Percentiles rank a stretch among this genome's conserved stretches.
Evolutionary conservation across 2,797 vertebrate genomes (phyloP).

Genomic region (Gallinago stenura): DNA sequence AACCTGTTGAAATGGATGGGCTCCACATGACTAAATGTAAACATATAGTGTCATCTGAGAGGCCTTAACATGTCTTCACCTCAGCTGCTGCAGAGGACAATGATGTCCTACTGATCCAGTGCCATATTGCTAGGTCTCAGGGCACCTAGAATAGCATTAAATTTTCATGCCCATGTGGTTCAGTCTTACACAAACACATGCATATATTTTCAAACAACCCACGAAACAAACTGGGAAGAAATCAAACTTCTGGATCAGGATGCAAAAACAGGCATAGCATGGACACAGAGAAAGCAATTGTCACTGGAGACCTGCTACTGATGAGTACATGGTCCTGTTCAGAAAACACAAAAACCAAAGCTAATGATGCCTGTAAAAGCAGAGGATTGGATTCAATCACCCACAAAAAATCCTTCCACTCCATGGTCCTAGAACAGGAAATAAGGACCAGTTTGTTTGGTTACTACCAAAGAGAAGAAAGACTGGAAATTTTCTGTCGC

Average conservation of each 20-base stretch:
- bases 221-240: neutral
- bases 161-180: neutral
- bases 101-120: neutral
- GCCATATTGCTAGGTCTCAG: neutral
- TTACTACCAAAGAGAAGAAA: neutral
- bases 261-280: neutral
- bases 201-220: neutral
- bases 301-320: neutral
- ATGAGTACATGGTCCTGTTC: neutral
- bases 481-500: neutral
- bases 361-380: neutral
- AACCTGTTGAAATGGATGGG: neutral
- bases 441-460: rapidly evolving
- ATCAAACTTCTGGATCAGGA: neutral
- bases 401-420: neutral
- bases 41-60: neutral
- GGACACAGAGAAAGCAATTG: neutral
- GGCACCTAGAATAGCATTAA: neutral
- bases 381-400: neutral
- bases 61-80: rapidly evolving
- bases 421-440: neutral
- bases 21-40: neutral
- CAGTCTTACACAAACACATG: neutral
- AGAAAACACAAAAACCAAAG: neutral
- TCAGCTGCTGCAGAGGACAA: neutral